phyloP scores from a whole-genome alignment of 1,140 invertebrate genomes.

The Brachystomella parvula region DNA sequence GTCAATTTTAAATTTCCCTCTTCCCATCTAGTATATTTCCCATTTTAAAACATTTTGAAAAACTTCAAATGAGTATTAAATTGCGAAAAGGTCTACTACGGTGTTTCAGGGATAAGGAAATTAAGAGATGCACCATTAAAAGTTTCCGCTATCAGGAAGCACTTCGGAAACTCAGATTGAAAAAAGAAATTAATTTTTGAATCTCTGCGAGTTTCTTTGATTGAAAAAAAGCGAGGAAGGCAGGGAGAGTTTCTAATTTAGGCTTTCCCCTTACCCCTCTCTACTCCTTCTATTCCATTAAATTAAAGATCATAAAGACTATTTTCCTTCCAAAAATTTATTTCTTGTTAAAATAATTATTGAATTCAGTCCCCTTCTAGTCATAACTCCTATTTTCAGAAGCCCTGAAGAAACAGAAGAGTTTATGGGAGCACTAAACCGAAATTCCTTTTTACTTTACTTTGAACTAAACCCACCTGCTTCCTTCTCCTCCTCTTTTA shows the following conservation, averaged over 20 bases:
- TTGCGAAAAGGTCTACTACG: no score
- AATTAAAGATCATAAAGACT: not conserved
- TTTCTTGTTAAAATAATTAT: slow-evolving; percentile 1
- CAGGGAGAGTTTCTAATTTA: not conserved
- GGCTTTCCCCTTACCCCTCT: not conserved
- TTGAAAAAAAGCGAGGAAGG: not conserved
- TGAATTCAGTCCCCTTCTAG: not conserved
- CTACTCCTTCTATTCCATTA: not conserved
- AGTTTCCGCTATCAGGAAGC: not conserved
- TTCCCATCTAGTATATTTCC: no score
- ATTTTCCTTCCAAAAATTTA: not conserved
- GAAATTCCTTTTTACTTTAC: not conserved
- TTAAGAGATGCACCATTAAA: not conserved
- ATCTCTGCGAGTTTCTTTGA: not conserved
- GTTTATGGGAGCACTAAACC: not conserved
- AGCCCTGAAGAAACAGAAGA: no score
- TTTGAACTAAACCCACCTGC: slow-evolving; percentile 8
- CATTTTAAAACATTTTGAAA: no score
- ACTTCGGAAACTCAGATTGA: not conserved
- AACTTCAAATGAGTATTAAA: no score
- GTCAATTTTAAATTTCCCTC: no score
- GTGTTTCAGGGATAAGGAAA: no score
- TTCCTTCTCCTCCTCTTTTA: not conserved
- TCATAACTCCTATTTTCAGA: not conserved
- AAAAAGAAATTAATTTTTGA: not conserved